phyloP scores from a whole-genome alignment of 2,888 invertebrate genomes.

The Tricholauxania praeusta region DNA sequence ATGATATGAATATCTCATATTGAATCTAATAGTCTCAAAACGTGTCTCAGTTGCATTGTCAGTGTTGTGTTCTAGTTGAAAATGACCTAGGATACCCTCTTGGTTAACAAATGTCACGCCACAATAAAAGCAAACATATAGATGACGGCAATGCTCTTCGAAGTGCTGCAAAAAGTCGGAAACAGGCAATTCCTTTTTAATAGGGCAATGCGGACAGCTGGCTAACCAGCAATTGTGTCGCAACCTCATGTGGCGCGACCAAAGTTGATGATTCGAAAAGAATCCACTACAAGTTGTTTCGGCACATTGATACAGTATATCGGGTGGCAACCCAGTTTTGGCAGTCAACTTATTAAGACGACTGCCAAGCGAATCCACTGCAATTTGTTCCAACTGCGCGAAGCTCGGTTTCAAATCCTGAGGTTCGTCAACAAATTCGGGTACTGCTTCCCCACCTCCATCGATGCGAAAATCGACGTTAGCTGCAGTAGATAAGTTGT shows the following conservation, averaged over 20 bases:
- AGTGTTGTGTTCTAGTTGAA: constrained; percentile 23
- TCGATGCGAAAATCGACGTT: not conserved
- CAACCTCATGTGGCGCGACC: constrained; percentile 48
- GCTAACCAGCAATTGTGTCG: constrained; percentile 45
- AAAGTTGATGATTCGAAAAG: constrained; percentile 48
- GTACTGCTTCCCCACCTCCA: not conserved
- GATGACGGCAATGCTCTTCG: constrained; percentile 45
- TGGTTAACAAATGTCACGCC: constrained; percentile 38
- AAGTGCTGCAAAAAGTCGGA: constrained; percentile 45
- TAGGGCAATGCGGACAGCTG: constrained; percentile 47
- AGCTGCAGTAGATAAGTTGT: not conserved
- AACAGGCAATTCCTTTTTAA: constrained; percentile 31
- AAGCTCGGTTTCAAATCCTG: constrained; percentile 42
- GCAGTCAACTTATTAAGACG: constrained; percentile 43
- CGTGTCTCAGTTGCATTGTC: constrained; percentile 29
- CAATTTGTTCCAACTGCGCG: constrained; percentile 30
- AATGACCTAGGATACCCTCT: constrained; percentile 33
- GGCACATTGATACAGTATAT: constrained; percentile 49
- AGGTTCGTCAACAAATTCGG: not conserved
- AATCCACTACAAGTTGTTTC: constrained; percentile 46
- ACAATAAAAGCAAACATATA: constrained; percentile 47
- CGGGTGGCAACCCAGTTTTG: constrained; percentile 45
- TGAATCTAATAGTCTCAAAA: constrained; percentile 41
- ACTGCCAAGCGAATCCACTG: constrained; percentile 39
- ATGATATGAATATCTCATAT: constrained; percentile 44